Base-by-base conservation (phyloP, 1,140 invertebrate genomes). In the Eupeodes corollae region DNA sequence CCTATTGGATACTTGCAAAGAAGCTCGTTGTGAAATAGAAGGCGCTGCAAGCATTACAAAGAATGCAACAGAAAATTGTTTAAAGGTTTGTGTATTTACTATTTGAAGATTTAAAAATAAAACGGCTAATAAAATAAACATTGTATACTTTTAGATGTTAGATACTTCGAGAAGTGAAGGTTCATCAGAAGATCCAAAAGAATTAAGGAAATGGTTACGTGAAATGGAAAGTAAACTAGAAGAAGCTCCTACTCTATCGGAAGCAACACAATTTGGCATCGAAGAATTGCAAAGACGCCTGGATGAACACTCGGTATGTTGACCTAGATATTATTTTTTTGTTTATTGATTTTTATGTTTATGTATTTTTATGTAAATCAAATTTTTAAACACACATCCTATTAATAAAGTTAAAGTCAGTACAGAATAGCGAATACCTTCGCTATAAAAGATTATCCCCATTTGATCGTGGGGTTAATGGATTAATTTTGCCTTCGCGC, bases 1-100 rank as follows among this genome's bases (percentile, higher is more conserved):
- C 61, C 81, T 93, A 48, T 86, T 92, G 50, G 88, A 91, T 61
- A 83, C 81, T 53, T 93, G 88, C 73, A 82, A 80, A 70, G 84
- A 68, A 54, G 61, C 66, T 3, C 50, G 61, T 15, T 59, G 56
- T 50, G 65, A 68, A 44, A 56, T 68, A 39, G 65, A 67, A 56
- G 58, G 58, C 43, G 53, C 54, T 26, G 44, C 53, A 33, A 53
- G 48, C 31, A 50, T 48, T 9, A 21, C 53, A 37, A 51, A 55
- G 18, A 44, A 47, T 26, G 46, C 56, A 19, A 54, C 47, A 35
- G 55, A 57, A 11, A 47, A 42, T 44, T 53, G 50, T 35, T 45
- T 52, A 10, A 57, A 61, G 59, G 60, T 63, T 34, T 51, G 47
- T 52, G 6, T 6, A 10, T 30, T 40, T 8, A 26, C 3, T 5